Conservation (phyloP, 2,113 vertebrate genomes). For the Neomonachus schauinslandi region DNA sequence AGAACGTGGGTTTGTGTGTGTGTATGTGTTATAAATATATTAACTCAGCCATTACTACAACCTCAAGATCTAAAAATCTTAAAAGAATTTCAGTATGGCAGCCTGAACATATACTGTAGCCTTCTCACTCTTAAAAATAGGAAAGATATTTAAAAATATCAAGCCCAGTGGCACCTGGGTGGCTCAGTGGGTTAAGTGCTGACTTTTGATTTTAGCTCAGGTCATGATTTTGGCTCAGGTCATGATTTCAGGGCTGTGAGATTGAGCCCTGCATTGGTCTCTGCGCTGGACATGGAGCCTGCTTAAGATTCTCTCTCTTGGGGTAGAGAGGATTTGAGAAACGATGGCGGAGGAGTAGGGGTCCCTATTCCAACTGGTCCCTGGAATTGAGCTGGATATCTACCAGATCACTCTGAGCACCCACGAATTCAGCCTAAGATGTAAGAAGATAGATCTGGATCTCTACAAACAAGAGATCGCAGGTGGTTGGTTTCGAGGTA, state of each 20-base stretch:
- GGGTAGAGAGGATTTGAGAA: no score
- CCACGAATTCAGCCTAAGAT: no score
- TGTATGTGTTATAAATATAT: background rate
- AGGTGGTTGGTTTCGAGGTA: no score
- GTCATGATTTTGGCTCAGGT: background rate
- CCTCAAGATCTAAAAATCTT: background rate
- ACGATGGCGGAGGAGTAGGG: no score
- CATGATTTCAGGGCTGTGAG: background rate
- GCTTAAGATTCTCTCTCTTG: background rate
- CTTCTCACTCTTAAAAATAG: background rate
- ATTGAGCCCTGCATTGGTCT: background rate
- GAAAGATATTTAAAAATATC: slow-evolving; percentile 47
- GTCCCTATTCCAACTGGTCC: no score
- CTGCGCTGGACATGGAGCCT: background rate
- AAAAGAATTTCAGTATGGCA: background rate
- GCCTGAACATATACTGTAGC: background rate
- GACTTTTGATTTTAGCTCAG: background rate
- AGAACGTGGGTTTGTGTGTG: background rate
- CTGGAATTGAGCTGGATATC: no score
- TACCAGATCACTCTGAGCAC: no score
- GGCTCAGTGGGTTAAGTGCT: background rate
- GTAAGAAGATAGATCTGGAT: no score
- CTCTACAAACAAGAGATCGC: no score
- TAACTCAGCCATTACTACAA: slow-evolving; percentile 29
- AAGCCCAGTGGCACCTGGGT: background rate